These are phyloP conservation scores for Anguilla obscura DNA, from an alignment of 2,797 vertebrate genomes.

Conservation along the genomic window DNA sequence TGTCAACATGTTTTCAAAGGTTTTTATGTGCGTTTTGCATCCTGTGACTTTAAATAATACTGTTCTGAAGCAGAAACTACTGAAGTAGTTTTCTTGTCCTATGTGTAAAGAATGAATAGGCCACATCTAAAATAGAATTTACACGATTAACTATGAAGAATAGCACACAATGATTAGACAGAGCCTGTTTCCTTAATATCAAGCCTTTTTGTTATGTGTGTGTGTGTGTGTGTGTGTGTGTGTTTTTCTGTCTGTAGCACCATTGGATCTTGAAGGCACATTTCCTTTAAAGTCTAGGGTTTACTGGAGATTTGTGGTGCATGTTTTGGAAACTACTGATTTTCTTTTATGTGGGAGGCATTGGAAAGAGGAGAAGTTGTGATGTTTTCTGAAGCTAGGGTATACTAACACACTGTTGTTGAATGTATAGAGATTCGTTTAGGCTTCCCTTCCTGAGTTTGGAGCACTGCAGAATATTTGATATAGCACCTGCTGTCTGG, in stretches of 20 bases:
- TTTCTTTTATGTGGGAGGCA: not conserved
- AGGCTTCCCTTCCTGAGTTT: not conserved
- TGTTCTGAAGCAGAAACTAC: not conserved
- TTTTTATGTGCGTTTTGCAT: not conserved
- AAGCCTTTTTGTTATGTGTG: not conserved
- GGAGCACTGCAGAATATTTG: not conserved
- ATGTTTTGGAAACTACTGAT: conserved; percentile 10
- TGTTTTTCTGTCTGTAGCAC: not conserved
- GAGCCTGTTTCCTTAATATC: not conserved
- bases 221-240: not conserved
- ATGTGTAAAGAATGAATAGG: not conserved
- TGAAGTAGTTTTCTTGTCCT: not conserved
- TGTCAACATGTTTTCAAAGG: not conserved
- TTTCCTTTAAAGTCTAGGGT: not conserved
- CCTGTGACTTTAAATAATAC: not conserved
- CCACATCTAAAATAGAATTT: conserved; percentile 29
- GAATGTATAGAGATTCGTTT: not conserved
- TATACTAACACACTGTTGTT: not conserved
- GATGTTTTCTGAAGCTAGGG: not conserved
- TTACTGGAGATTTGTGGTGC: not conserved
- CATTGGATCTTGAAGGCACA: not conserved
- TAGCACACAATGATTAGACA: conserved; percentile 51
- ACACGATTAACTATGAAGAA: conserved; percentile 47
- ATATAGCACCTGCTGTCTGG: not conserved
- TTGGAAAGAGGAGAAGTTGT: not conserved